Evolutionary conservation across 2,888 invertebrate genomes (phyloP).

Genomic region (Lasius fuliginosus): DNA sequence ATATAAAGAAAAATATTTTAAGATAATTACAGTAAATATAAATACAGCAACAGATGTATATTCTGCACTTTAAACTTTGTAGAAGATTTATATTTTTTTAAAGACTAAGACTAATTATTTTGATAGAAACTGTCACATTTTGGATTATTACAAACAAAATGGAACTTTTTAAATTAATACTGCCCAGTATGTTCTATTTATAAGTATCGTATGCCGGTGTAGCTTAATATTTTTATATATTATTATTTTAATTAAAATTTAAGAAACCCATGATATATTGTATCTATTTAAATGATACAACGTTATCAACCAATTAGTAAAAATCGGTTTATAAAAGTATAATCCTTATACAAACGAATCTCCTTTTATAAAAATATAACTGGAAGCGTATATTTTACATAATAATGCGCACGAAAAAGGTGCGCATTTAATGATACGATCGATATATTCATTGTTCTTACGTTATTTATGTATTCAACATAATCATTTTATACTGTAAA

Average conservation of each 20-base stretch:
- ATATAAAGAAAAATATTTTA: constrained; percentile 7
- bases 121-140: background rate
- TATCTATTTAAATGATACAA: constrained; percentile 5
- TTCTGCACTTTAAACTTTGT: background rate
- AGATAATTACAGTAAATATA: background rate
- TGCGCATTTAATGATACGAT: constrained; percentile 10
- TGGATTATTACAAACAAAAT: background rate
- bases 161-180: background rate
- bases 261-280: constrained; percentile 2
- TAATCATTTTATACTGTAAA: constrained; percentile 50
- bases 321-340: background rate
- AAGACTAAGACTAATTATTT: background rate
- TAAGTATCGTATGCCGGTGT: constrained; percentile 11
- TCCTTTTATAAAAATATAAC: background rate
- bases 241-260: constrained; percentile 22
- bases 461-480: constrained; percentile 36
- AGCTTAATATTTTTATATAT: constrained; percentile 41
- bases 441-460: constrained; percentile 27
- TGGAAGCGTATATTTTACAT: background rate
- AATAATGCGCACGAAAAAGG: background rate
- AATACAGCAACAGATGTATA: background rate
- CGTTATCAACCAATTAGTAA: constrained; percentile 8
- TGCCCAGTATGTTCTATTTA: constrained; percentile 10
- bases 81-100: background rate
- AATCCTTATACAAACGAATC: background rate